Conservation (phyloP, 2,888 invertebrate species). For the Synanthedon vespiformis region DNA sequence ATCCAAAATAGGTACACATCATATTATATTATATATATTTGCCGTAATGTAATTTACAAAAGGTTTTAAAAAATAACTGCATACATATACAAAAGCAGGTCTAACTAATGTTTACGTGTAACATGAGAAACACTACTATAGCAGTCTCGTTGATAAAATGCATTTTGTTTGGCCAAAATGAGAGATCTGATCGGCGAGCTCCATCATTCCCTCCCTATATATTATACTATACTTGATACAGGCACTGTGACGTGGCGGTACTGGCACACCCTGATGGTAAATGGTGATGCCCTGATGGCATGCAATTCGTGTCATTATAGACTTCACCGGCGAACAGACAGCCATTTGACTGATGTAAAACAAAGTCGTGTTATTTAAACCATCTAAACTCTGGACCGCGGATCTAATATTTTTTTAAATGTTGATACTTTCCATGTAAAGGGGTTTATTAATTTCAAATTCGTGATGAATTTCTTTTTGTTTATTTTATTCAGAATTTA, state of each 20-base stretch:
- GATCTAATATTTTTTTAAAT: too few relatives aligned
- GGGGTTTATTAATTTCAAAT: too few relatives aligned
- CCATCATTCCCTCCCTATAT: constrained; percentile 14
- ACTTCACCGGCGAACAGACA: too few relatives aligned
- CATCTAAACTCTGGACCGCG: too few relatives aligned
- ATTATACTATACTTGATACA: constrained; percentile 38
- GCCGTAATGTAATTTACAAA: constrained; percentile 48
- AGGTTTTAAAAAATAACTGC: constrained; percentile 53
- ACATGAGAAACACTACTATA: constrained; percentile 56
- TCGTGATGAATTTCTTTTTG: too few relatives aligned
- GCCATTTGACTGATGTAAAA: too few relatives aligned
- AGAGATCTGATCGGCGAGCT: constrained; percentile 56
- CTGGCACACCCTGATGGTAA: too few relatives aligned
- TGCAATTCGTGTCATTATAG: too few relatives aligned
- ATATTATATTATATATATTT: constrained; percentile 45
- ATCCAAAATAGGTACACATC: constrained; percentile 58
- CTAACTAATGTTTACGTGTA: constrained; percentile 53
- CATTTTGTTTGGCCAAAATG: constrained; percentile 67
- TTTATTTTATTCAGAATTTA: too few relatives aligned
- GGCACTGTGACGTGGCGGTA: constrained; percentile 28
- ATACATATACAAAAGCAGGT: constrained; percentile 54
- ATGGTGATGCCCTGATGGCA: too few relatives aligned
- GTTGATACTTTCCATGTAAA: too few relatives aligned
- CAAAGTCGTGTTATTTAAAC: too few relatives aligned
- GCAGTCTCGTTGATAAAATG: constrained; percentile 67